Conservation (phyloP, 2,113 vertebrate genomes). For the Psephotus haematonotus region DNA sequence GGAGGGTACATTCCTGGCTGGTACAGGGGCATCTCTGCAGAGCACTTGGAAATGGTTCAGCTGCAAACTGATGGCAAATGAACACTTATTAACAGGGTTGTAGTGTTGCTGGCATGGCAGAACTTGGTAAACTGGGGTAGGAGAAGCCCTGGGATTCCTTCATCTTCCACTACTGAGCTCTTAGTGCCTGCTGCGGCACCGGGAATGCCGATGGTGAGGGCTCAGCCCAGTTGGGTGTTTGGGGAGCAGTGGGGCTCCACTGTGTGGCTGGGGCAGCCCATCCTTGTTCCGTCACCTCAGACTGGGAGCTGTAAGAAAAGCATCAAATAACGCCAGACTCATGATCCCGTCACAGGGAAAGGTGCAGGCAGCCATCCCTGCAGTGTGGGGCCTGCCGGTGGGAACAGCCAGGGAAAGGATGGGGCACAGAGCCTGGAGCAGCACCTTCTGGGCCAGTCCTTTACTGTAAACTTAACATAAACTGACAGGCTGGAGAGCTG, state of each 20-base stretch:
- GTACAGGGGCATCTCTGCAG: background rate
- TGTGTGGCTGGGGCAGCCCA: background rate
- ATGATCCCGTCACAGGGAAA: background rate
- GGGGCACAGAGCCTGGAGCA: background rate
- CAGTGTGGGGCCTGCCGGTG: background rate
- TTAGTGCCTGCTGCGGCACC: background rate
- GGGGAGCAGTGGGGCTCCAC: background rate
- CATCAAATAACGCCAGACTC: background rate
- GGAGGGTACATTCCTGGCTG: background rate
- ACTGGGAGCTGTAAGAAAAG: background rate
- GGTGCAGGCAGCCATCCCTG: background rate
- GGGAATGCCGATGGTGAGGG: accelerated
- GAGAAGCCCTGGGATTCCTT: background rate
- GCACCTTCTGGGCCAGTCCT: background rate
- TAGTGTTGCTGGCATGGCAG: no score
- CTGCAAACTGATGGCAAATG: background rate
- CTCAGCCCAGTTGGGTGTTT: background rate
- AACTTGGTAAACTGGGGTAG: background rate
- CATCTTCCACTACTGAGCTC: background rate
- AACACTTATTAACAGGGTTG: background rate
- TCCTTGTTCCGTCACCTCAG: accelerated
- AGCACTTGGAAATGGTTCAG: background rate
- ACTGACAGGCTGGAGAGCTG: background rate
- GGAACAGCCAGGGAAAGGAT: background rate
- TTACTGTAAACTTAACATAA: background rate